Evolutionary conservation across 2,888 invertebrate species (phyloP).

Genomic region (Nomada flava): DNA sequence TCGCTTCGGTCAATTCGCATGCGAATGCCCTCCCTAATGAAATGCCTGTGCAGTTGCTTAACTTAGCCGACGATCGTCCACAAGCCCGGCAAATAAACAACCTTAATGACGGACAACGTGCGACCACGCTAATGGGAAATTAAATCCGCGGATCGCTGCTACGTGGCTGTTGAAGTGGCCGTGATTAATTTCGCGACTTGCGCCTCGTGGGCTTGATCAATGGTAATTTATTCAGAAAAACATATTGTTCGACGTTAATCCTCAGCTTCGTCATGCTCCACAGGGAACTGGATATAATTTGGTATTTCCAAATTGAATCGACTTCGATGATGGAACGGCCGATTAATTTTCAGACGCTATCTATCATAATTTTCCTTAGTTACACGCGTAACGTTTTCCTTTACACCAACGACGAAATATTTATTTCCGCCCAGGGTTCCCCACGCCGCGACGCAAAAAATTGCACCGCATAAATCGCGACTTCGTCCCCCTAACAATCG

Average conservation of each 20-base stretch:
- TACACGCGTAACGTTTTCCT: too few species aligned
- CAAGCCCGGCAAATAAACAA: constrained; percentile 28
- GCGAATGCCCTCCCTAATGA: constrained; percentile 13
- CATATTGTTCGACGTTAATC: constrained; percentile 22
- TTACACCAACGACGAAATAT: too few species aligned
- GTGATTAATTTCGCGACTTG: constrained; percentile 27
- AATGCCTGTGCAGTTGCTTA: constrained; percentile 2
- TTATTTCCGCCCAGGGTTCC: too few species aligned
- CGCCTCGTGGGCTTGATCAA: constrained; percentile 16
- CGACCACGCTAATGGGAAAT: constrained; percentile 28
- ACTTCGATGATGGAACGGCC: background rate
- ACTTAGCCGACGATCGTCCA: background rate
- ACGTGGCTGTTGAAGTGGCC: constrained; percentile 10
- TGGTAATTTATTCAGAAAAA: constrained; percentile 26
- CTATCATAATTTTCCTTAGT: too few species aligned
- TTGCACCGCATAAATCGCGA: too few species aligned
- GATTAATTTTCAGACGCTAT: too few species aligned
- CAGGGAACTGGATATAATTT: background rate
- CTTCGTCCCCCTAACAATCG: background rate
- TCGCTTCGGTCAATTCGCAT: background rate
- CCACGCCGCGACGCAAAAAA: too few species aligned
- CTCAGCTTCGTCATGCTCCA: background rate
- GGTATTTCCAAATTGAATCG: background rate
- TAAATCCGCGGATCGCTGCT: constrained; percentile 26
- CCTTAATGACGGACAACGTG: constrained; percentile 33